Evolutionary conservation across 1,140 invertebrate genomes (phyloP), one percentile per base, ranked within the genome.

Genomic region (Ladona fulva): DNA sequence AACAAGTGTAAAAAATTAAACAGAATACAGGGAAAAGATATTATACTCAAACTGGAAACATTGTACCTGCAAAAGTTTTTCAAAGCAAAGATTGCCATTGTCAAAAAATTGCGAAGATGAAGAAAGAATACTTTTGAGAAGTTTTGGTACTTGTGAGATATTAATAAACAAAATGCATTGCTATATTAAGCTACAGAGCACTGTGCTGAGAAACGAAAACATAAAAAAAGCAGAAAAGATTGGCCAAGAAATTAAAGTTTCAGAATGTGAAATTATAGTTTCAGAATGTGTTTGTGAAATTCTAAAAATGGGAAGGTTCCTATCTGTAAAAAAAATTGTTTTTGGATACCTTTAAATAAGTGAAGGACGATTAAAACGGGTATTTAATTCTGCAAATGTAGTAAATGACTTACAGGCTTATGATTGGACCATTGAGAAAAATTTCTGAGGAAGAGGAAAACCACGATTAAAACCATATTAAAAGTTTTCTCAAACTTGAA

Each of bases 401-500:
- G 19, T 52, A 52, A 81, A 79, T 77, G 81, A 78, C 24, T 29
- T 74, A 75, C 79, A 75, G 80, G 77, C 75, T 78, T 79, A 79
- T 79, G 78, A 74, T 79, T 79, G 78, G 78, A 77, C 79, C 80
- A 80, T 79, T 74, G 77, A 81, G 75, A 80, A 81, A 74, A 82
- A 80, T 75, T 79, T 78, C 14, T 80, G 80, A 81, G 25, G 77
- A 76, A 80, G 0, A 78, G 75, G 80, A 77, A 14, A 80, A 80
- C 78, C 76, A 79, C 77, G 78, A 81, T 75, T 79, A 77, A 79
- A 78, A n/a, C n/a, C n/a, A n/a, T n/a, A n/a, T n/a, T n/a, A n/a
- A n/a, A n/a, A n/a, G n/a, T n/a, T n/a, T n/a, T 80, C 80, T 78
- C 22, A 78, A 76, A 78, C 81, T 80, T 81, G 74, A 81, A 80